Base-by-base conservation (phyloP, 2,113 vertebrate genomes). In the Motacilla tschutschensis region DNA sequence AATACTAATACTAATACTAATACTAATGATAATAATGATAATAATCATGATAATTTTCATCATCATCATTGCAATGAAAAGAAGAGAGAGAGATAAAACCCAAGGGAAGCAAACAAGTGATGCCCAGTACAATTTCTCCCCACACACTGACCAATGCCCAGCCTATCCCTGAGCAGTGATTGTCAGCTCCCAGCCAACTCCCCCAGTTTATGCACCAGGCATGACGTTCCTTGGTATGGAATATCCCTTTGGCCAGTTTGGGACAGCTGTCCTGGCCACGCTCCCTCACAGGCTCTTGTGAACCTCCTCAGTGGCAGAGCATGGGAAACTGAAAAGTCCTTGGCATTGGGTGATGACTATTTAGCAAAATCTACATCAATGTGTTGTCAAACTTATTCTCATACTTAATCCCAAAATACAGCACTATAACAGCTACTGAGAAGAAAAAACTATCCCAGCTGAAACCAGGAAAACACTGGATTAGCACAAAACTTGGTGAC, bases 271-370 rank as follows among this genome's bases (percentile, higher is more conserved):
- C 13, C 35, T 35, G 25, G 43, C 13, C 20, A 3, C 5, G 13
- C 4, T 41, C 10, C 59, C 21, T 47, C 31, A 19, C 20, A 43
- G 31, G 8, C 20, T 57, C 31, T 36, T 65, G 43, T 48, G 50
- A 4, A 48, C 10, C 20, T 41, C 31, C 20, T 57, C 43, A 20
- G 6, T 21, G 43, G 21, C 35, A 48, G 35, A 50, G 14, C 7
- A 14, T 4, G 10, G 29, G 21, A 43, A 57, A 50, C 31, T 57
- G 18, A 46, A 63, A 74, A 74, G 31, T 8, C 9, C 51, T 64
- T 1, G 0, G 5, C 17, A 35, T 3, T 4, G 14, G 11, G 14
- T 17, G 17, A 58, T 9, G 20, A 26, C 14, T 26, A 17, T 12
- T 65, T 43, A 50, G 25, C 16, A 35, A 35, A 35, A 43, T 26